phyloP scores from a whole-genome alignment of 2,888 invertebrate species.

The Panopea generosa region DNA sequence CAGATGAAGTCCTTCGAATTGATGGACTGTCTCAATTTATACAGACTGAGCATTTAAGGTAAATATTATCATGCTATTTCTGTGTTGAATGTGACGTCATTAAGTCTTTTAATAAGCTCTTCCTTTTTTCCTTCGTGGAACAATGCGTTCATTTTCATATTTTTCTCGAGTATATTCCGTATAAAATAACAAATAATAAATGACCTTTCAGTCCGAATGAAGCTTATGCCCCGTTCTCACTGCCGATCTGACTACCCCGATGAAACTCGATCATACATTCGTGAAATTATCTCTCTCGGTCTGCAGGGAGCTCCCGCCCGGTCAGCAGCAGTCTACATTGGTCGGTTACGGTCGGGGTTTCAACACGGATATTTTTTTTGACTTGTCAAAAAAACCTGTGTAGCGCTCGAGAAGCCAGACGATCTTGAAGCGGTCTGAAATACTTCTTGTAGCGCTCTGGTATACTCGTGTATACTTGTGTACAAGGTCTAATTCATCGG shows the following conservation, averaged over 20 bases:
- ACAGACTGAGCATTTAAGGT: too few species aligned
- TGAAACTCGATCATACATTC: conserved; percentile 2
- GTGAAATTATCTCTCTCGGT: conserved; percentile 7
- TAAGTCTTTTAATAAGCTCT: too few species aligned
- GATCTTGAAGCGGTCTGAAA: too few species aligned
- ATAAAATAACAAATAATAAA: too few species aligned
- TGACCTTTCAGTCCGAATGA: too few species aligned
- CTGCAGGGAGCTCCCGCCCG: not conserved
- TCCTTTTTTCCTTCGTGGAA: too few species aligned
- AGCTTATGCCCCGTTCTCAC: conserved; percentile 7
- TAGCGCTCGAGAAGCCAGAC: conserved; percentile 4
- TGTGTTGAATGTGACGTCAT: too few species aligned
- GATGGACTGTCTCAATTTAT: too few species aligned
- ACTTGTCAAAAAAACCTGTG: conserved; percentile 1
- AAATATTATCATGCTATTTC: too few species aligned
- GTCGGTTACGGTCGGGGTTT: conserved; percentile 16
- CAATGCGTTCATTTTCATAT: too few species aligned
- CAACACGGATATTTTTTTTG: conserved; percentile 2
- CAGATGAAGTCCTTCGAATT: too few species aligned
- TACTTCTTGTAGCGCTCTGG: not conserved
- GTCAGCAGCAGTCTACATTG: not conserved
- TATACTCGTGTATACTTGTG: not conserved
- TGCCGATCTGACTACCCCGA: conserved; percentile 6
- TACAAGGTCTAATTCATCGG: conserved; percentile 11
- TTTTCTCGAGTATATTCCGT: too few species aligned